Conservation (phyloP, 2,113 vertebrate species). For the Lagopus leucura region DNA sequence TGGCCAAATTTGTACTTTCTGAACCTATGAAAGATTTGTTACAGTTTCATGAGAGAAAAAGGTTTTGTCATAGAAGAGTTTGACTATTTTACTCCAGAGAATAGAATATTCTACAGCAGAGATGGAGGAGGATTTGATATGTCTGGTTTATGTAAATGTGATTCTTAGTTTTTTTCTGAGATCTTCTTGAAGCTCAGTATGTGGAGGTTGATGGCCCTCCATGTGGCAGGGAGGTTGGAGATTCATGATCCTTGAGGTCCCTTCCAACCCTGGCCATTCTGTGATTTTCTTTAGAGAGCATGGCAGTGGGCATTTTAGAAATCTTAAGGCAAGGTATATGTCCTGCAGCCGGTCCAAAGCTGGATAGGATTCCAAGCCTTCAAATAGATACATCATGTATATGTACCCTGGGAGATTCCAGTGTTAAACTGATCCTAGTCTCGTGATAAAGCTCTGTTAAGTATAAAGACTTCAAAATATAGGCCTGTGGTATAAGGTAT, state of each 20-base stretch:
- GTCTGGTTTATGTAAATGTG: not conserved
- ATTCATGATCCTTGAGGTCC: too few relatives aligned
- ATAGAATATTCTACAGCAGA: not conserved
- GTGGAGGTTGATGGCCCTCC: too few relatives aligned
- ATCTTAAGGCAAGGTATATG: not conserved
- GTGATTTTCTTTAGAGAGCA: not conserved
- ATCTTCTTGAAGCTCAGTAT: not conserved
- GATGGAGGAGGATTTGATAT: not conserved
- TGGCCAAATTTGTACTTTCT: not conserved
- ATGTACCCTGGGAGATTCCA: not conserved
- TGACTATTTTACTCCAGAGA: not conserved
- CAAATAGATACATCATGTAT: conserved; percentile 3
- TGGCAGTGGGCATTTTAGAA: not conserved
- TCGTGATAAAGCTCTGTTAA: conserved; percentile 1
- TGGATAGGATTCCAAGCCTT: not conserved
- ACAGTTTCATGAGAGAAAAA: not conserved
- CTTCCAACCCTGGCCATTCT: too few relatives aligned
- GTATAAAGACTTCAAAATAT: not conserved
- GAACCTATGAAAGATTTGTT: not conserved
- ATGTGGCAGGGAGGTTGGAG: too few relatives aligned
- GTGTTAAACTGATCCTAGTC: not conserved
- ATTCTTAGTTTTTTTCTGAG: not conserved
- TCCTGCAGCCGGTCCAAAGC: not conserved
- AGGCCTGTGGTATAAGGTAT: not conserved
- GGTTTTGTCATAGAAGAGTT: not conserved